Evolutionary conservation across 2,797 vertebrate species (phyloP), one percentile per base, ranked within the genome.

Genomic region (Sebastes baramenuke): DNA sequence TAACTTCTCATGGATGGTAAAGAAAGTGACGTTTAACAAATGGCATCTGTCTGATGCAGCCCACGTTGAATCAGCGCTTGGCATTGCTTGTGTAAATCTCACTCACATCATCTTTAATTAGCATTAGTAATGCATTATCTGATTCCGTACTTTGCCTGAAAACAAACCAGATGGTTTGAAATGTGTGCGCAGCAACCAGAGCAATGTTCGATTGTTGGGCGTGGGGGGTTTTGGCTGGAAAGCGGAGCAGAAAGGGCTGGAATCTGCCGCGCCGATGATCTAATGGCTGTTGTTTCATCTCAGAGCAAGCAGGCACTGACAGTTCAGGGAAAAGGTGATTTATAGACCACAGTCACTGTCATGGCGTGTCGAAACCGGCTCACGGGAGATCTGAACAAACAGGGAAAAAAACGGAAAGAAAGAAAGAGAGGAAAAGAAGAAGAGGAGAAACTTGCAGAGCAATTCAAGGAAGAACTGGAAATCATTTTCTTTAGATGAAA

Each of bases 261-360:
- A 92, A 87, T 90, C 90, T 80, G 90, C 75, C 64, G 88, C 85
- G 87, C 87, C 84, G 87, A 93, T 94, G 93, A 95, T 93, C 93
- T 94, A 95, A 96, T 94, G 94, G 91, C 94, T 93, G 94, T 95
- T 94, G 95, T 95, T 95, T 95, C 89, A 89, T 91, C 89, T 92
- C 86, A 84, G 87, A 92, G 88, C 88, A 88, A 94, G 90, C 88
- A 88, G 76, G 87, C 81, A 83, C 82, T 93, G 94, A 94, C 95
- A 93, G 86, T 84, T 81, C 72, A 74, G 90, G 82, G 89, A 83
- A 92, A 93, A 91, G 89, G 92, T 94, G 94, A 96, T 96, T 96
- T 95, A 95, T 94, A 90, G 92, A 93, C 90, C 90, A 82, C 82
- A 86, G 86, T 92, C 90, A 87, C 88, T 87, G 87, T 91, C 87